These are phyloP conservation scores for Procambarus clarkii DNA, from an alignment of 1,140 invertebrate species.

Conservation along the genomic window DNA sequence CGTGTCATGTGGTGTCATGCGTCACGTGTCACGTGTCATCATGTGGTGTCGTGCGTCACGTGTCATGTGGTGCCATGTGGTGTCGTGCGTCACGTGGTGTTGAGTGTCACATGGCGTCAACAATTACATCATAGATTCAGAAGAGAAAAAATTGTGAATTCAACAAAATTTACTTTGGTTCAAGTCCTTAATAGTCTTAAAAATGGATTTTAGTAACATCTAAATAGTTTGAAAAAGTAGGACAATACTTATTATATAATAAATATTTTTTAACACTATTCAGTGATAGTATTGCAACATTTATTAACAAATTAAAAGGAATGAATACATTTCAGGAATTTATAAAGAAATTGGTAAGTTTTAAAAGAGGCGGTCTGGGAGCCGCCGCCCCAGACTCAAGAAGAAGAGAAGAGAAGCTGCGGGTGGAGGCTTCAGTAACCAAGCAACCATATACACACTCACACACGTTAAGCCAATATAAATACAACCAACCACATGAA, in stretches of 20 bases:
- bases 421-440: background rate
- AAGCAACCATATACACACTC: constrained; percentile 3
- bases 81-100: too few species aligned
- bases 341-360: background rate
- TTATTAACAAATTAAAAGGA: background rate
- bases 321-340: background rate
- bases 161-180: too few species aligned
- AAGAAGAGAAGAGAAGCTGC: background rate
- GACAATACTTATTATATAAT: background rate
- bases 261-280: background rate
- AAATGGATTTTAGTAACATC: too few species aligned
- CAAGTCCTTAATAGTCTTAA: too few species aligned
- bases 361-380: background rate
- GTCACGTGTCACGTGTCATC: too few species aligned
- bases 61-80: too few species aligned
- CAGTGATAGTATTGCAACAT: background rate
- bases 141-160: too few species aligned
- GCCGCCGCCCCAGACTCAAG: background rate
- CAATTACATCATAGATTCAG: too few species aligned
- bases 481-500: background rate
- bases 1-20: too few species aligned
- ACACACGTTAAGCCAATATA: constrained; percentile 15
- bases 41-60: too few species aligned
- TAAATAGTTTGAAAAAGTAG: too few species aligned
- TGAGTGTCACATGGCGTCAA: too few species aligned